Evolutionary conservation across 1,140 invertebrate species (phyloP), one percentile per base, ranked within the genome.

Genomic region (Macrosteles quadrilineatus): DNA sequence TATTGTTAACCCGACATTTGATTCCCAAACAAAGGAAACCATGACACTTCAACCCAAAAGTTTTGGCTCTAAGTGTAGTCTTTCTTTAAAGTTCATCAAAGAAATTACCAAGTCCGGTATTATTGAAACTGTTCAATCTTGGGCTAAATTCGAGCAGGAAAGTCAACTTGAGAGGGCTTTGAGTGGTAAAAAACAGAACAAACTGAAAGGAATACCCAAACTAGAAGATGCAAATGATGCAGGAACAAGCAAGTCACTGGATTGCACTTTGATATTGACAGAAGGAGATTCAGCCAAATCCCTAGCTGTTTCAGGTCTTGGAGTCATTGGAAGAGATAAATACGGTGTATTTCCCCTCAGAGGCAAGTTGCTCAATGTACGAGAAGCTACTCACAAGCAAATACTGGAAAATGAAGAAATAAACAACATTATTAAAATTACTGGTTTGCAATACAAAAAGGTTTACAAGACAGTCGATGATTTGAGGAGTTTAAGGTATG

Each of bases 231-330:
- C 98, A 2, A 99, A 99, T 78, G 93, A 98, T 78, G 98, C 98
- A 31, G 98, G 97, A 23, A 94, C 92, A 0, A 93, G 86, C 74
- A 93, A 92, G 78, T 94, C 95, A 0, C 83, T 92, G 47, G 87
- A 91, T 29, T 99, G 98, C 80, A 99, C 97, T 0, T 85, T 99
- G 0, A 99, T 99, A 74, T 85, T 99, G 12, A 99, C 98, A 70
- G 98, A 99, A 86, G 98, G 98, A 95, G 98, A 99, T 82, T 99
- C 98, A 84, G 98, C 98, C 79, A 99, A 99, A 83, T 90, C 95
- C 0, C 86, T 99, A 80, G 98, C 96, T 81, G 95, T 99, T 9
- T 95, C 97, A 30, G 98, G 97, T 40, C 85, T 99, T 0, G 91
- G 94, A 75, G 92, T 98, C 0, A 90, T 99, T 62, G 98, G 98